Conservation (phyloP, 2,797 vertebrate genomes). For the Benthosema pterotum region DNA sequence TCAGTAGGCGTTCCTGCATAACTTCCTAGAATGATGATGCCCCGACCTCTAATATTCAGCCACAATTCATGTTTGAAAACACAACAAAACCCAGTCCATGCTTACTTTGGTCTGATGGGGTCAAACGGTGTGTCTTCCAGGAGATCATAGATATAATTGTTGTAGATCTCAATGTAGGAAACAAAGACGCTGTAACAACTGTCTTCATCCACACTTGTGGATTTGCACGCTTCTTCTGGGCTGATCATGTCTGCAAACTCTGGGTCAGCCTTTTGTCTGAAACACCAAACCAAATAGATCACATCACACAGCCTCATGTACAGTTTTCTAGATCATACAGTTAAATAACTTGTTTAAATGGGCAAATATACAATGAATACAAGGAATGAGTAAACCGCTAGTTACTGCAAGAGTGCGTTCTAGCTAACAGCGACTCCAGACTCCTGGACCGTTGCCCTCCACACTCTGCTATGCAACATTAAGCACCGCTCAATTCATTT, state of each 20-base stretch:
- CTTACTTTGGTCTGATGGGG: slow-evolving; percentile 93
- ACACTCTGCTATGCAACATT: too few relatives aligned
- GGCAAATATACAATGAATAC: too few relatives aligned
- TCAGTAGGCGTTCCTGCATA: too few relatives aligned
- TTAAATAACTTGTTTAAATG: too few relatives aligned
- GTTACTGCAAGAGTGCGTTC: too few relatives aligned
- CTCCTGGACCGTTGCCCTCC: too few relatives aligned
- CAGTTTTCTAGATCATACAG: not conserved
- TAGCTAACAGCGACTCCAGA: too few relatives aligned
- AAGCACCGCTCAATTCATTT: too few relatives aligned
- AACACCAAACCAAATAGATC: slow-evolving; percentile 6
- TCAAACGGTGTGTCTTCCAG: slow-evolving; percentile 89
- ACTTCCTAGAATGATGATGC: too few relatives aligned
- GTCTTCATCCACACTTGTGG: slow-evolving; percentile 90
- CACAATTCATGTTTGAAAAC: too few relatives aligned
- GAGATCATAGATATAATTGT: slow-evolving; percentile 98
- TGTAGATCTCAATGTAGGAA: slow-evolving; percentile 98
- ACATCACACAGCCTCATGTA: not conserved
- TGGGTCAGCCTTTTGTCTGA: slow-evolving; percentile 87
- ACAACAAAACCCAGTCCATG: not conserved
- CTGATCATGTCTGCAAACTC: slow-evolving; percentile 95
- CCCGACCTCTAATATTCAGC: too few relatives aligned
- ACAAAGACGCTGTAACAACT: slow-evolving; percentile 95
- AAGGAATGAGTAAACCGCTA: too few relatives aligned
- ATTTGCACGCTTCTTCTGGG: slow-evolving; percentile 85